Percentiles rank a stretch among this genome's conserved stretches.
Evolutionary conservation across 1,140 invertebrate species (phyloP).

Genomic region (Drosophila burlai): DNA sequence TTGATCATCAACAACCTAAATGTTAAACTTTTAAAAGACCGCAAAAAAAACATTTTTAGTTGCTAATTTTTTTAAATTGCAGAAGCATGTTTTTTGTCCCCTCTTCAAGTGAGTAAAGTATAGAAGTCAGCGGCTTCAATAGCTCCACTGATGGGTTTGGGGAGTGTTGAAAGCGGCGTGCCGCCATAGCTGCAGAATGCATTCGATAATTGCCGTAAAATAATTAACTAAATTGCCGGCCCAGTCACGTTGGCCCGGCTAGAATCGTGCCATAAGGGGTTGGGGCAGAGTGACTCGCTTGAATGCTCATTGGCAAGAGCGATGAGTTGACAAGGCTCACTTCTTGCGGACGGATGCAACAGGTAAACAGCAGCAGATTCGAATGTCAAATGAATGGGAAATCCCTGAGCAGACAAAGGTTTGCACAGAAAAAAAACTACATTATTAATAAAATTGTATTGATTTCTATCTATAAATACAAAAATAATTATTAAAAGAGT

Average conservation of each 20-base stretch:
- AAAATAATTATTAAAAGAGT: too few species aligned
- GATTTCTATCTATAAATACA: too few species aligned
- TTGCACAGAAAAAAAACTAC: not conserved
- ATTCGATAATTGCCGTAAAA: slow-evolving; percentile 66
- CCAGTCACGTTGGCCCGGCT: slow-evolving; percentile 35
- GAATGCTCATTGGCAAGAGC: slow-evolving; percentile 28
- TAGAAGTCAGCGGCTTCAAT: slow-evolving; percentile 36
- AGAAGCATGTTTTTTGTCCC: slow-evolving; percentile 21
- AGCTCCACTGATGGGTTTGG: slow-evolving; percentile 23
- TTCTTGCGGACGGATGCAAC: slow-evolving; percentile 37
- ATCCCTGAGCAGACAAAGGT: slow-evolving; percentile 46
- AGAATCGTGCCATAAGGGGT: slow-evolving; percentile 57
- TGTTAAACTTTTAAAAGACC: slow-evolving; percentile 7
- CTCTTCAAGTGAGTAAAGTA: slow-evolving; percentile 2
- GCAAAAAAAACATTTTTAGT: not conserved
- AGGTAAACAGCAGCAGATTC: slow-evolving; percentile 22
- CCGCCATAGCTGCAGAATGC: slow-evolving; percentile 44
- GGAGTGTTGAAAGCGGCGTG: slow-evolving; percentile 59
- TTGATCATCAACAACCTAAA: not conserved
- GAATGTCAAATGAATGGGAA: slow-evolving; percentile 66
- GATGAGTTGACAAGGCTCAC: slow-evolving; percentile 50
- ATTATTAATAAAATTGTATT: not conserved
- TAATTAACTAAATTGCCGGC: slow-evolving; percentile 67
- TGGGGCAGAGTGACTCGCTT: slow-evolving; percentile 30
- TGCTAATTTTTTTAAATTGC: slow-evolving; percentile 21